These are phyloP conservation scores for Trisateles emortualis DNA, from an alignment of 2,888 invertebrate genomes.

Conservation along the genomic window DNA sequence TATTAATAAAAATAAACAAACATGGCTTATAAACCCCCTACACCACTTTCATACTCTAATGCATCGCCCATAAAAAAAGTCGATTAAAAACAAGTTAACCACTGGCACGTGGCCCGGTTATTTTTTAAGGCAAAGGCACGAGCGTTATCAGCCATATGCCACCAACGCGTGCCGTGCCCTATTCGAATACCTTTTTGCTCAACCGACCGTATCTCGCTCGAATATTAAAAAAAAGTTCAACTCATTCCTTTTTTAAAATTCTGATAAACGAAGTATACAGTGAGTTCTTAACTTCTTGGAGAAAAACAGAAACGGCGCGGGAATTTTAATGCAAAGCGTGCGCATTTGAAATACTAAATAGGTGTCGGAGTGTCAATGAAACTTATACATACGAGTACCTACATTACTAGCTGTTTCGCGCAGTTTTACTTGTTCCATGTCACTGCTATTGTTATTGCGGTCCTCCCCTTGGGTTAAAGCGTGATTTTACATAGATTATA, in stretches of 20 bases:
- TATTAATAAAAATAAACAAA: not conserved
- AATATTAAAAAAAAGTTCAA: constrained; percentile 19
- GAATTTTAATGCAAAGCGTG: constrained; percentile 37
- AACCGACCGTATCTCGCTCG: constrained; percentile 58
- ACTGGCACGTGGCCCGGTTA: constrained; percentile 66
- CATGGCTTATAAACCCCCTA: not conserved
- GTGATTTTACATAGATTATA: too few relatives aligned
- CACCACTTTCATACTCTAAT: constrained; percentile 29
- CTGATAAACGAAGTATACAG: constrained; percentile 20
- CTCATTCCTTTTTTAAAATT: constrained; percentile 29
- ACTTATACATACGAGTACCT: constrained; percentile 10
- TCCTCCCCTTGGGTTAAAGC: too few relatives aligned
- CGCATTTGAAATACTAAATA: constrained; percentile 41
- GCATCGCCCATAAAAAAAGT: constrained; percentile 41
- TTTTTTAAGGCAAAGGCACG: constrained; percentile 59
- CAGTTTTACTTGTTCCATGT: too few relatives aligned
- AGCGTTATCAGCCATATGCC: constrained; percentile 77
- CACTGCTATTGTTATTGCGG: too few relatives aligned
- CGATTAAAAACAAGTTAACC: constrained; percentile 52
- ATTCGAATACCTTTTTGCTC: constrained; percentile 47
- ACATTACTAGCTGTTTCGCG: too few relatives aligned
- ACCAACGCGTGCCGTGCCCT: constrained; percentile 81
- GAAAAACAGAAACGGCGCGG: constrained; percentile 28
- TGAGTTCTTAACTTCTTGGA: constrained; percentile 29
- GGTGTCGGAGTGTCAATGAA: constrained; percentile 39